These are phyloP conservation scores for Chelon auratus DNA, from an alignment of 2,797 vertebrate genomes.

Conservation along the genomic window DNA sequence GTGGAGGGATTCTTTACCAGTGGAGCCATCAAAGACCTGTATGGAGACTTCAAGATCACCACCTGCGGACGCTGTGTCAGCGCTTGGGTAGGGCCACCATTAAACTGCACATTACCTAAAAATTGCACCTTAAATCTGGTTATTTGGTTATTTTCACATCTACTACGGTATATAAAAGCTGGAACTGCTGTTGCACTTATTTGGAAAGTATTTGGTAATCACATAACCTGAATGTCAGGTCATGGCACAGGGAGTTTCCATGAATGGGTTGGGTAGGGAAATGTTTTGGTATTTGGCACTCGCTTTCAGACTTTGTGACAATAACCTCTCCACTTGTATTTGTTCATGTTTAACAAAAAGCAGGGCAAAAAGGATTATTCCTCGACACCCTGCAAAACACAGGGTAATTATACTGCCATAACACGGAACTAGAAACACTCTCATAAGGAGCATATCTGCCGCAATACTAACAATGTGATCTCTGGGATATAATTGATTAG, in stretches of 20 bases:
- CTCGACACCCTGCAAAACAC: conserved; percentile 9
- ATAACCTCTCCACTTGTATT: not conserved
- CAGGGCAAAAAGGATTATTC: rapidly evolving
- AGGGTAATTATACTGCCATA: conserved; percentile 21
- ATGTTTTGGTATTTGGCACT: not conserved
- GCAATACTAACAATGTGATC: conserved; percentile 54
- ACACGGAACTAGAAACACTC: conserved; percentile 9
- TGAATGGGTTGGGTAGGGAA: conserved; percentile 12
- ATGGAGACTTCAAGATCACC: conserved; percentile 99
- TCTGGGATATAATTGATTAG: conserved; percentile 49
- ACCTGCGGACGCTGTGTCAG: conserved; percentile 98
- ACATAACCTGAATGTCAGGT: conserved; percentile 29
- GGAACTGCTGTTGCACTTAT: conserved; percentile 1
- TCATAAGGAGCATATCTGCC: not conserved
- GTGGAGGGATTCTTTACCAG: conserved; percentile 99
- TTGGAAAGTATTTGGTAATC: conserved; percentile 9
- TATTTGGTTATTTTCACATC: not conserved
- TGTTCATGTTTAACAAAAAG: not conserved
- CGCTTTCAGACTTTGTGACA: too few relatives aligned
- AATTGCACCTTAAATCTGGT: not conserved
- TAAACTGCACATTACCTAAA: not conserved
- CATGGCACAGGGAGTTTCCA: not conserved
- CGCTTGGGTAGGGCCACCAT: conserved; percentile 89
- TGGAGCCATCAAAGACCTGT: conserved; percentile 98
- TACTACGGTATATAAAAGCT: not conserved